These are phyloP conservation scores for Stigmatopora nigra DNA, from an alignment of 2,113 vertebrate species.

Conservation along the genomic window DNA sequence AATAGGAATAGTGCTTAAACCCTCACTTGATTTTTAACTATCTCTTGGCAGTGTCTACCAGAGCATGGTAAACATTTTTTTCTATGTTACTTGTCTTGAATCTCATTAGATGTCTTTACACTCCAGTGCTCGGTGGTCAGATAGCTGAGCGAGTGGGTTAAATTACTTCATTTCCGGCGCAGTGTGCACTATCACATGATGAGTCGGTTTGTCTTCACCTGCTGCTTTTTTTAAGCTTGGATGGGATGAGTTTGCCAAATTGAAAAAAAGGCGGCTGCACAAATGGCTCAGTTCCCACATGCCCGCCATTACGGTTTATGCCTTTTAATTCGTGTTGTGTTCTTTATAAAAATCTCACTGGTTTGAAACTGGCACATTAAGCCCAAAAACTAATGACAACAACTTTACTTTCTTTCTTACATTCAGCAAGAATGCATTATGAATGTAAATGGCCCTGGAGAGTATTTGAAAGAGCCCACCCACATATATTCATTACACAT, in stretches of 20 bases:
- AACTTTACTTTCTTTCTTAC: neutral
- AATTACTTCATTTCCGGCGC: conserved; percentile 11
- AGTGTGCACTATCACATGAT: conserved; percentile 1
- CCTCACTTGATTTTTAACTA: neutral
- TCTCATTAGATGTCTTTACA: neutral
- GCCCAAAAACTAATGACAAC: too few species aligned
- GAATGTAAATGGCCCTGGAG: neutral
- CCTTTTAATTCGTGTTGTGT: neutral
- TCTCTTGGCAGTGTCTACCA: neutral
- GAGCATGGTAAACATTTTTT: neutral
- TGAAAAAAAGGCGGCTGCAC: neutral
- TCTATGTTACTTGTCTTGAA: neutral
- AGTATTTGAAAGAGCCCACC: neutral
- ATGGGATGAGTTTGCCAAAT: conserved; percentile 1
- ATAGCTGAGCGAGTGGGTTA: neutral
- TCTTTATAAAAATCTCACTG: neutral
- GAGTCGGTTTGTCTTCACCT: neutral
- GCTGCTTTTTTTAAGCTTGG: neutral
- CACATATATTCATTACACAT: neutral
- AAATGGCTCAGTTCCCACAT: neutral
- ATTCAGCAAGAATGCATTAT: neutral
- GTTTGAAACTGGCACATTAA: neutral
- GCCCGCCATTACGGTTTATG: neutral
- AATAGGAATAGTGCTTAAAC: neutral
- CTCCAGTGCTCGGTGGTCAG: neutral